Conservation (phyloP, 2,113 vertebrate genomes). For the Elephantulus edwardii region DNA sequence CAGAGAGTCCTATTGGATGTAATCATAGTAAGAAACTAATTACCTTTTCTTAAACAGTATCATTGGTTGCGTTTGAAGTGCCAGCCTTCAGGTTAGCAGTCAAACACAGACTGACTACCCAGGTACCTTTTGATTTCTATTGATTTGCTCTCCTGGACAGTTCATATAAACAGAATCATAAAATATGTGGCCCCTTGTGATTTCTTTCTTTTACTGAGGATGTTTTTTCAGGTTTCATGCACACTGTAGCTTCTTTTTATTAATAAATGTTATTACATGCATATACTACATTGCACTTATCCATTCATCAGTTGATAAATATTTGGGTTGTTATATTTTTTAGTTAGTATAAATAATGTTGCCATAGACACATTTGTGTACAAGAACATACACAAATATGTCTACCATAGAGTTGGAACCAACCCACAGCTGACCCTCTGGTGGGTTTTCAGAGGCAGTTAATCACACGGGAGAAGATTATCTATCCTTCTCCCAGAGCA, state of each 20-base stretch:
- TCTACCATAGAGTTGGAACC: too few relatives aligned
- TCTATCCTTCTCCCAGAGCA: too few relatives aligned
- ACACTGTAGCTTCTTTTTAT: not conserved
- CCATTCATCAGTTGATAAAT: not conserved
- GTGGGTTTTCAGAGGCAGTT: too few relatives aligned
- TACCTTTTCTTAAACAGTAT: not conserved
- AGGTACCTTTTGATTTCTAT: not conserved
- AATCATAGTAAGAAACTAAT: not conserved
- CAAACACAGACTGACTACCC: not conserved
- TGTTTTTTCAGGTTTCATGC: not conserved
- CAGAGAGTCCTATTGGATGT: not conserved
- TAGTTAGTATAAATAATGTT: not conserved
- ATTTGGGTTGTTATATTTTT: not conserved
- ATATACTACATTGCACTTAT: not conserved
- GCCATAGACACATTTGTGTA: too few relatives aligned
- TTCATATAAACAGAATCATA: not conserved
- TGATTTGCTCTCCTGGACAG: not conserved
- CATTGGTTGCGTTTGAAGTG: not conserved
- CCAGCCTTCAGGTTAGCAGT: not conserved
- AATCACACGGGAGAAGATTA: too few relatives aligned
- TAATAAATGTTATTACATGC: not conserved
- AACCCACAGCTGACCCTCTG: too few relatives aligned
- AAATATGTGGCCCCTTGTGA: not conserved
- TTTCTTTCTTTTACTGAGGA: not conserved
- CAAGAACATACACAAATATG: too few relatives aligned